Base-by-base conservation (phyloP, 1,140 invertebrate species). In the Drosophila elegans region DNA sequence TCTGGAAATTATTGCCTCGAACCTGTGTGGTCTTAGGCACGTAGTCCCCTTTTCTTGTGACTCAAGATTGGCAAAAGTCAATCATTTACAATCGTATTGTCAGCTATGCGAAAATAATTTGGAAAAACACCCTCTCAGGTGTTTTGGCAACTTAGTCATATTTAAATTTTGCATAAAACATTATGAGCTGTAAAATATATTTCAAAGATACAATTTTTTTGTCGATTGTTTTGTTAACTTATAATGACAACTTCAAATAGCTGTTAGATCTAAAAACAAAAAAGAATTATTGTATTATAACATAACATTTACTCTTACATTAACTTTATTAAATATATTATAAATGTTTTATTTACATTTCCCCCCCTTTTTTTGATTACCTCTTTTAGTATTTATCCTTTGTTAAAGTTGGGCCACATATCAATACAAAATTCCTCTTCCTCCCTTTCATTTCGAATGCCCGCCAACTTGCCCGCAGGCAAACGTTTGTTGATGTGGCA, bases 11-110 rank as follows among this genome's bases (percentile, higher is more conserved):
- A 25, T 61, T 51, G 25, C 36, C 7, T 29, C 44, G 13, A 52
- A 49, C 57, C 44, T 75, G 71, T 68, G 82, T 88, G 82, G 45
- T 55, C 38, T 72, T 54, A 12, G 49, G 74, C 82, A 85, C 82
- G 82, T 85, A 85, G 78, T 29, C 48, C 59, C 59, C 52, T 13
- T 48, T n/a, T 59, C 16, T 7, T 16, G 38, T 49, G 68, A 63
- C 29, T 74, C 72, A 66, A 74, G 42, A 36, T 64, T 36, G 46
- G 29, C 46, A n/a, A 29, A 2, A 25, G 38, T 45, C 25, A 44
- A 53, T 68, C 10, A 44, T 44, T 67, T 77, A 36, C 29, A 38
- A 57, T 41, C 4, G n/a, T 42, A 36, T 36, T 59, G 55, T 53
- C 46, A 68, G 32, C 52, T 66, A 68, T 59, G 51, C 49, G 48